Base-by-base conservation (phyloP, 30 jellyfish, hydroid and myxozoan species). In the Phacellophora camtschatica region DNA sequence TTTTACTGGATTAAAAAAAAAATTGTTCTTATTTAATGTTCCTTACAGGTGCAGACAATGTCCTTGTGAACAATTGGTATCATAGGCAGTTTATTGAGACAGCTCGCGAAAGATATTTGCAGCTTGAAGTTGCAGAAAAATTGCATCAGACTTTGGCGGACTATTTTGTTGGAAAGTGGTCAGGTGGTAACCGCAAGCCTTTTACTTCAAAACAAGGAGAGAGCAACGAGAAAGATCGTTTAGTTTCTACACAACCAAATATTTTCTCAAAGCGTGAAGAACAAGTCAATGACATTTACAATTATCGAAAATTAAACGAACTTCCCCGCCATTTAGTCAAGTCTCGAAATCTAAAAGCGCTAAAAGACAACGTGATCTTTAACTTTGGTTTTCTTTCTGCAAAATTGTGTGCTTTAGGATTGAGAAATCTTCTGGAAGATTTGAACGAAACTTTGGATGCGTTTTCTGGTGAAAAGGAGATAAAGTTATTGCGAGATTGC, bases 11-110 rank as follows among this genome's bases (percentile, higher is more conserved):
- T n/a, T n/a, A n/a, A n/a, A n/a, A n/a, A n/a, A n/a, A n/a, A n/a
- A n/a, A n/a, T n/a, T n/a, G n/a, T n/a, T n/a, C n/a, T n/a, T n/a
- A n/a, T n/a, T n/a, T n/a, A n/a, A n/a, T n/a, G n/a, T n/a, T n/a
- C n/a, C n/a, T n/a, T n/a, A n/a, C n/a, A n/a, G n/a, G n/a, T 6
- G 90, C 94, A 0, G 94, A 83, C 41, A 88, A 88, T 6, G 62
- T 71, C 29, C 74, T 74, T 58, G 96, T 90, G 30, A 90, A 83
- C 61, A 66, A 46, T 36, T 90, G 97, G 97, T 83, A 90, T 71
- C 97, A 90, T 51, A 66, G 97, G 36, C 97, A 90, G 86, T 90
- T 90, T 41, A 30, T 82, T 37, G 96, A 90, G 39, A 90, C 90
- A 1, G 97, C 97, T 11, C 72, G 88, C 19, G 88, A 90, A 56